Evolutionary conservation across 2,888 invertebrate genomes (phyloP).

Genomic region (Drosophila yooni): DNA sequence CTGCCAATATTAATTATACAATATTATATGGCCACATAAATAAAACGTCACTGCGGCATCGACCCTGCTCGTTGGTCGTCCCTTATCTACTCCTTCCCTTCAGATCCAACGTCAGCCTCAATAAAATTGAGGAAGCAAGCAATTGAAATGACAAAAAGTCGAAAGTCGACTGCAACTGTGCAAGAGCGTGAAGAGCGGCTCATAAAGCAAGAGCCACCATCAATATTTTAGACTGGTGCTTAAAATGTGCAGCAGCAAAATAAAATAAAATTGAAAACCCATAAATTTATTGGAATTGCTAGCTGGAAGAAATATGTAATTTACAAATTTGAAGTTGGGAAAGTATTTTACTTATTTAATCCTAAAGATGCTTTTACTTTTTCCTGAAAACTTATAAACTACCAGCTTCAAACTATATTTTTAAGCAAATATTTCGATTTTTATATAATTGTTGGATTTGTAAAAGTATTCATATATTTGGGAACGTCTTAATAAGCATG

Average conservation of each 20-base stretch:
- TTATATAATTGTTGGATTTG: not conserved
- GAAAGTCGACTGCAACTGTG: constrained; percentile 24
- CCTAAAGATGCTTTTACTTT: not conserved
- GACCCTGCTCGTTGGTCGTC: constrained; percentile 4
- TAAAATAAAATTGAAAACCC: not conserved
- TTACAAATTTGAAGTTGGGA: not conserved
- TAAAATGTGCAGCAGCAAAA: not conserved
- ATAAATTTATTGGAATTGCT: not conserved
- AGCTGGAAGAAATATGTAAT: not conserved
- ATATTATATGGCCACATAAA: constrained; percentile 69
- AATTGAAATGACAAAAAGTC: constrained; percentile 56
- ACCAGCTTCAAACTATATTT: not conserved
- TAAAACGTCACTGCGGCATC: constrained; percentile 51
- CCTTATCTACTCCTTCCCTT: constrained; percentile 13
- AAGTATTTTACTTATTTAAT: not conserved
- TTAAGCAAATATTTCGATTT: not conserved
- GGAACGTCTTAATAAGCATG: constrained; percentile 1
- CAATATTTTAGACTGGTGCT: constrained; percentile 21
- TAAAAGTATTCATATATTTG: not conserved
- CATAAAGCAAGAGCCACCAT: constrained; percentile 3
- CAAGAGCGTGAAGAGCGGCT: constrained; percentile 3
- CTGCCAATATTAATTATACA: constrained; percentile 22
- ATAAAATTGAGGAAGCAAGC: constrained; percentile 54
- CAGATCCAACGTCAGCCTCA: constrained; percentile 47
- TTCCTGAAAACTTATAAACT: not conserved